A percentile compares a stretch with the other conserved stretches of the same genome.
These are phyloP conservation scores for Caretta caretta DNA, from an alignment of 2,113 vertebrate genomes.

Conservation along the genomic window DNA sequence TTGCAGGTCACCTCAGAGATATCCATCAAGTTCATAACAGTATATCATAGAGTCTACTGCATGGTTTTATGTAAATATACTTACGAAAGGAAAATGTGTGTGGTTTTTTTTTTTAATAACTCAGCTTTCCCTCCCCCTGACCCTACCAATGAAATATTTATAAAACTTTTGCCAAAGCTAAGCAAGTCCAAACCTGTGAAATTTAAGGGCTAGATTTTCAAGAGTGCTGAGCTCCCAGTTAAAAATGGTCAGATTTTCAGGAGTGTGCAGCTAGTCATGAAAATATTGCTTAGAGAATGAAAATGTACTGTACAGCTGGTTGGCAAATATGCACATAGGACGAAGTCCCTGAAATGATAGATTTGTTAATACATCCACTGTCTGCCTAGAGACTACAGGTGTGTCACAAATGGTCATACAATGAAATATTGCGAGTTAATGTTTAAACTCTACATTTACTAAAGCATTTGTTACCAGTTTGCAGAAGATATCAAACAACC, in stretches of 20 bases:
- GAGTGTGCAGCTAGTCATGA: background rate
- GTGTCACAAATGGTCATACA: constrained; percentile 61
- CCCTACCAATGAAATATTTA: background rate
- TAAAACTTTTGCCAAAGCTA: background rate
- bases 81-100: background rate
- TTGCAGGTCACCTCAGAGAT: background rate
- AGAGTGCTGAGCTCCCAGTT: background rate
- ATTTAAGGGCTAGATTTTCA: rapidly evolving
- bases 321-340: rapidly evolving
- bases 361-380: background rate
- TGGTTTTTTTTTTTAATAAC: background rate
- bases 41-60: background rate
- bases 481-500: constrained; percentile 53
- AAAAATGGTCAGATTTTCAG: rapidly evolving
- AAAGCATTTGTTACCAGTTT: constrained; percentile 63
- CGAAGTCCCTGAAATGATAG: background rate
- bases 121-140: background rate
- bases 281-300: rapidly evolving
- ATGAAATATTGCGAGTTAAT: constrained; percentile 59
- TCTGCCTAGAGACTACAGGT: constrained; percentile 12
- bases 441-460: constrained; percentile 61
- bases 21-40: background rate
- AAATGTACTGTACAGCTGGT: background rate
- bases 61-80: background rate
- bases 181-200: background rate